Conservation (phyloP, 2,113 vertebrate genomes). For the Numida meleagris region DNA sequence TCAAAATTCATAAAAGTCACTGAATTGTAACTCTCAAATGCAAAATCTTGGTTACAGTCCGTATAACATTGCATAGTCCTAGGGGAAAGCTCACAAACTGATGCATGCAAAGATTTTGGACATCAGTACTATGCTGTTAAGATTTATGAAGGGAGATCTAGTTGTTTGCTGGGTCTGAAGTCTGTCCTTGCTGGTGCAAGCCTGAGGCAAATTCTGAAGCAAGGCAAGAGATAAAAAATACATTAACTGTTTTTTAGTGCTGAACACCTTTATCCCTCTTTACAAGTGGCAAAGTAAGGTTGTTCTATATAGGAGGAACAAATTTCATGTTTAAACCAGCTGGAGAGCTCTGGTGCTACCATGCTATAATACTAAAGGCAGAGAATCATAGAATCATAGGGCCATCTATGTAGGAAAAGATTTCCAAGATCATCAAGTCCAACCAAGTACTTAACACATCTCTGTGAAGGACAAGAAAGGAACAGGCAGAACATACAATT, state of each 20-base stretch:
- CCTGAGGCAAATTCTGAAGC: not conserved
- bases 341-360: not conserved
- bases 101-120: not conserved
- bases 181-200: not conserved
- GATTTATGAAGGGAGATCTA: not conserved
- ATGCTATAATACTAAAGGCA: not conserved
- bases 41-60: not conserved
- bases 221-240: not conserved
- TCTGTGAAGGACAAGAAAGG: not conserved
- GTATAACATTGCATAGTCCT: not conserved
- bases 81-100: not conserved
- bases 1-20: not conserved
- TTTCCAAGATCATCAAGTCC: too few relatives aligned
- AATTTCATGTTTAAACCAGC: not conserved
- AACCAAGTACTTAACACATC: too few relatives aligned
- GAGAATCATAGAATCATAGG: too few relatives aligned
- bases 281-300: not conserved
- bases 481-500: not conserved
- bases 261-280: not conserved
- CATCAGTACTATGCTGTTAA: not conserved
- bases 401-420: too few relatives aligned
- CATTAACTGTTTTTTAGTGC: not conserved
- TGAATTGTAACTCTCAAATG: not conserved
- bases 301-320: not conserved
- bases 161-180: not conserved